A percentile compares a stretch with the other conserved stretches of the same genome.
Evolutionary conservation across 2,888 invertebrate species (phyloP).

Genomic region (Malachius bipustulatus): DNA sequence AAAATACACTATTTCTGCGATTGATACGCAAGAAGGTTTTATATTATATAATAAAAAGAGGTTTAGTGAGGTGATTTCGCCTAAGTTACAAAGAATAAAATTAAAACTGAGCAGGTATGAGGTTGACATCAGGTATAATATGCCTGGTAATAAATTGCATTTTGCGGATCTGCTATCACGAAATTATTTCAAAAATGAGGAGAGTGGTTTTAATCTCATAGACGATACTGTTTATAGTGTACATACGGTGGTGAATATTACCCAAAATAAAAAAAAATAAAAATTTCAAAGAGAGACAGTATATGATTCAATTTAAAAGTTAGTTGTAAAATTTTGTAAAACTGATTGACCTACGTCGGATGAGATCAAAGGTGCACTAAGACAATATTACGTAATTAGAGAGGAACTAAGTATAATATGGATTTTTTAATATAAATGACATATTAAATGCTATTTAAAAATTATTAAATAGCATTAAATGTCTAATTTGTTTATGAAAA

Average conservation of each 20-base stretch:
- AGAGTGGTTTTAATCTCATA: constrained; percentile 10
- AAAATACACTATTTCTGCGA: no score
- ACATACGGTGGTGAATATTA: constrained; percentile 14
- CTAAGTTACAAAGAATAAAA: constrained; percentile 18
- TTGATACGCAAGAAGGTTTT: no score
- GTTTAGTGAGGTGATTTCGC: constrained; percentile 8
- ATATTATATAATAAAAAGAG: constrained; percentile 21
- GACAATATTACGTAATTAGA: not conserved
- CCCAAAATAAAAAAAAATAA: constrained; percentile 15
- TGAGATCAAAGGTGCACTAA: not conserved
- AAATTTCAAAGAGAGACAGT: constrained; percentile 14
- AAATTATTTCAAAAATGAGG: constrained; percentile 11
- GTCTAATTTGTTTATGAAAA: no score
- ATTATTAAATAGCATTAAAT: no score
- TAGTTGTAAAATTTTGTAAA: constrained; percentile 12
- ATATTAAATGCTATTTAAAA: no score
- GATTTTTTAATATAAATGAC: no score
- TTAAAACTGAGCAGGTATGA: constrained; percentile 17
- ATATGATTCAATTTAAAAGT: constrained; percentile 11
- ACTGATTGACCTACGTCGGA: constrained; percentile 16
- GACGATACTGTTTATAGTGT: constrained; percentile 12
- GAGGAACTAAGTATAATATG: not conserved
- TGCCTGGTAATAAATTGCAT: constrained; percentile 19
- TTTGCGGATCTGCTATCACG: constrained; percentile 15
- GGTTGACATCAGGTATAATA: constrained; percentile 15